A percentile compares a stretch with the other conserved stretches of the same genome.
Conservation (phyloP, 2,797 vertebrate species). For the Carcharodon carcharias region DNA sequence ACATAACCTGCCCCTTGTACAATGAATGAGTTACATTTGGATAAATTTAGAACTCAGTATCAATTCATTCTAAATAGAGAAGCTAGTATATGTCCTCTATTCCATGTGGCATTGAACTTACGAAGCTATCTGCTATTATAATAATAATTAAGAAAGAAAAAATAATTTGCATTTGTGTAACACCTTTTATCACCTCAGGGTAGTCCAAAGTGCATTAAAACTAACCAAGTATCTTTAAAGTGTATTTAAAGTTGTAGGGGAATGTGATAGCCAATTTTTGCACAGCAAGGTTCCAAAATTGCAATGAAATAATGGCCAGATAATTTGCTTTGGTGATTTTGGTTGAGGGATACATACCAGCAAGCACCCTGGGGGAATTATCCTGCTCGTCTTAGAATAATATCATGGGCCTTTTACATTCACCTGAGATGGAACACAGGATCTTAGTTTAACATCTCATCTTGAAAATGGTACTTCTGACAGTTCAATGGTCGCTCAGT, state of each 20-base stretch:
- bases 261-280: neutral
- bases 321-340: neutral
- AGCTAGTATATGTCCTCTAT: neutral
- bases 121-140: neutral
- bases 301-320: neutral
- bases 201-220: neutral
- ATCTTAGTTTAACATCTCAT: neutral
- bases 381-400: neutral
- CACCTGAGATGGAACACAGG: neutral
- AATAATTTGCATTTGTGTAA: neutral
- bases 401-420: neutral
- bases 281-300: no score
- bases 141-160: neutral
- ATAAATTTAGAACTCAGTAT: neutral
- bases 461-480: neutral
- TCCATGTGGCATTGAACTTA: neutral
- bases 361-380: neutral
- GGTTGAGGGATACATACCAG: neutral
- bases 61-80: neutral
- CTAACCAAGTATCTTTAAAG: neutral
- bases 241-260: neutral
- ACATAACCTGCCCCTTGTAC: neutral
- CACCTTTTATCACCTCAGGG: neutral
- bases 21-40: neutral
- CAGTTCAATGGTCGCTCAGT: neutral